These are phyloP conservation scores for Euglossa dilemma DNA, from an alignment of 1,140 invertebrate species.

Conservation along the genomic window DNA sequence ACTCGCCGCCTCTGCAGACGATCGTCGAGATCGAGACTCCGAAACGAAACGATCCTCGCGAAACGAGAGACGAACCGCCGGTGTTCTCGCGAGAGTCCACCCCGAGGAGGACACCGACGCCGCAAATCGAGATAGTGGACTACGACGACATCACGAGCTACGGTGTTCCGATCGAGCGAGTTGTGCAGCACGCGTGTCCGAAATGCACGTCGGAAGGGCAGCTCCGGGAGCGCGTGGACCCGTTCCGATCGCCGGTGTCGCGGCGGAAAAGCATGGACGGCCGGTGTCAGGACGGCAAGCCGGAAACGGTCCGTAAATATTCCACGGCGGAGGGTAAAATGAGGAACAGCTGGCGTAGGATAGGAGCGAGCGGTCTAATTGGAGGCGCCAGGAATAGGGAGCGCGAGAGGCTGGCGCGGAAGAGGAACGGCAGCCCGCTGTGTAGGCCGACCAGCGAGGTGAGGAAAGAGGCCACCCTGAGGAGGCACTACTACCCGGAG, in stretches of 20 bases:
- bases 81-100: no score
- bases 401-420: not conserved
- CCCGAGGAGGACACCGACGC: not conserved
- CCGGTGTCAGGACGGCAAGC: constrained; percentile 22
- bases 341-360: constrained; percentile 54
- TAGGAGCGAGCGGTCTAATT: constrained; percentile 45
- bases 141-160: constrained; percentile 55
- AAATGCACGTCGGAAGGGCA: constrained; percentile 71
- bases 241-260: constrained; percentile 61
- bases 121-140: constrained; percentile 58
- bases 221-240: constrained; percentile 67
- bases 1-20: not conserved
- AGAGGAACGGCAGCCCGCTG: constrained; percentile 18
- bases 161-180: not conserved
- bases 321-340: constrained; percentile 25
- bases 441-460: constrained; percentile 63
- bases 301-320: constrained; percentile 32
- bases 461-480: constrained; percentile 78
- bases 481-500: constrained; percentile 85
- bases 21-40: constrained; percentile 13
- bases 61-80: not conserved
- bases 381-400: constrained; percentile 24
- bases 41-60: not conserved
- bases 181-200: constrained; percentile 67
- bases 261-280: constrained; percentile 25